Evolutionary conservation across 1,140 invertebrate genomes (phyloP), one percentile per base, ranked within the genome.

Genomic region (Orussus abietinus): DNA sequence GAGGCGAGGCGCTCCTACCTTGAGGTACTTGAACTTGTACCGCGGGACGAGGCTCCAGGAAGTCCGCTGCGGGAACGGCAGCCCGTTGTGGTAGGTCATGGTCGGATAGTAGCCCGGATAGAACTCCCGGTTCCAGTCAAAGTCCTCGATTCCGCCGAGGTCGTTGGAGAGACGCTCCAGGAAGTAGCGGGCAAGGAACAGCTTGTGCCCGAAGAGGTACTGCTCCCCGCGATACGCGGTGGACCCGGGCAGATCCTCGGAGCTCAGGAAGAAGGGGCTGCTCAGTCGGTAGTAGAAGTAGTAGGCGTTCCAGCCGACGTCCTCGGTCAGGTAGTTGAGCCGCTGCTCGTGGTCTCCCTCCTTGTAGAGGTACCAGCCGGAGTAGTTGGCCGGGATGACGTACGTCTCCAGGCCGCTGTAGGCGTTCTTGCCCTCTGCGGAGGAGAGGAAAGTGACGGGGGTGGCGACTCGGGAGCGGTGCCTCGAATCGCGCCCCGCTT

Each of bases 251-350:
- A 61, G 63, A 38, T 74, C 58, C 5, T 61, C 53, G 18, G 64
- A 59, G 17, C 63, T 58, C 28, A 75, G 56, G 74, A 76, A 79
- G 67, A 69, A 69, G 2, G 78, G 76, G 32, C 63, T 71, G 26
- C 77, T 66, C 20, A 73, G 41, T 25, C 59, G 51, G 62, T 72
- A 74, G 60, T 70, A 76, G 56, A 75, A 79, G 51, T 84, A 83
- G 61, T 79, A 83, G 3, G 76, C 70, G 49, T 84, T 85, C 21
- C 83, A 65, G 15, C 80, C 83, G 49, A 85, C 75, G 53, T 85
- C 83, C 64, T 85, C 82, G 14, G 77, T 77, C 55, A 82, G 84
- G 51, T 85, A 86, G 42, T 77, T 74, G 15, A 86, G 41, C 7
- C 64, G 61, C 40, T 75, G 66, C 22, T 80, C 79, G 11, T 69